Evolutionary conservation across 2,113 vertebrate species (phyloP), one percentile per base, ranked within the genome.

Genomic region (Pollimyrus isidori): DNA sequence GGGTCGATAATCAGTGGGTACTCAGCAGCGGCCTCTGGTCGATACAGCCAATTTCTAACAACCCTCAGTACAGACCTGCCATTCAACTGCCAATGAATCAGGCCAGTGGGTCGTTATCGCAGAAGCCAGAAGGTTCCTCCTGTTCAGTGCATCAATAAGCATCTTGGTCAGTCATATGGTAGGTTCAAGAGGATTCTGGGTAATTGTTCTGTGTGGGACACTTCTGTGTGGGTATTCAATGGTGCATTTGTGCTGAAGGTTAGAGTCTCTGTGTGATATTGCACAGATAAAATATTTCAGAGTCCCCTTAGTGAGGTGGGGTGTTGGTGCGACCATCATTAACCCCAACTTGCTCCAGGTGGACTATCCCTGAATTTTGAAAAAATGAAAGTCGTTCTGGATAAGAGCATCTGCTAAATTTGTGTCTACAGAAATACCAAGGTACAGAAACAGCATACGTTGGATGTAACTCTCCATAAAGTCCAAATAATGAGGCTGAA

Each of bases 161-260:
- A 48, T 35, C 50, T 53, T 35, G 85, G 50, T 56, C 50, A 87
- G 85, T 35, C 45, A 26, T 35, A 4, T 49, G 30, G 50, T 56
- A 87, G 53, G 50, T 53, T n/a, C 30, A 9, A 56, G n/a, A 17
- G 85, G 50, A 87, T 53, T 87, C 85, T 87, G 85, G 49, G 50
- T 87, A 56, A 87, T 53, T 35, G 49, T 53, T 30, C 85, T 53
- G 50, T 53, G 0, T 39, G n/a, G n/a, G 49, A 49, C 10, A 49
- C n/a, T n/a, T 85, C 83, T 85, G 83, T 76, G 30, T 50, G 45
- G 48, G 50, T 86, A 35, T 87, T 87, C 49, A 53, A 87, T 42
- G 85, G 15, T 42, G 35, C 73, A 35, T 53, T 53, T 53, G 83
- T 87, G n/a, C 26, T 87, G 35, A 87, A 56, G 15, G 50, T 87